Evolutionary conservation across 92 coral and sea anemone genomes (phyloP).

Genomic region (Desmophyllum pertusum): DNA sequence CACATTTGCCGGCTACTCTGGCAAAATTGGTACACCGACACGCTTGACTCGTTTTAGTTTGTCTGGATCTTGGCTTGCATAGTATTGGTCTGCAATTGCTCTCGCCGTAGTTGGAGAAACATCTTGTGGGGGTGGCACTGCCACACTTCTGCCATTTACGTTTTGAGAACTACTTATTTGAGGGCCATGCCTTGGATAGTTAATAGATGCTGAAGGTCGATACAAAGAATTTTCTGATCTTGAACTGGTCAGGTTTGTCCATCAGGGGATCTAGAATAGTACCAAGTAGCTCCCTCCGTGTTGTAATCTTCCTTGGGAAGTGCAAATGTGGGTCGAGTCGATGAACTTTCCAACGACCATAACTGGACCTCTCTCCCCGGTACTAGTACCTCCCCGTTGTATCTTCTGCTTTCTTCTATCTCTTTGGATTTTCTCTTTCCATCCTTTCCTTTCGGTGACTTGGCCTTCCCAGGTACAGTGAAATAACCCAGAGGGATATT

Average conservation of each 20-base stretch:
- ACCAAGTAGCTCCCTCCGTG: slow-evolving; percentile 44
- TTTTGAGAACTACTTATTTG: slow-evolving; percentile 9
- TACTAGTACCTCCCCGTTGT: slow-evolving; percentile 17
- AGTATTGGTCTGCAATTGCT: slow-evolving; percentile 11
- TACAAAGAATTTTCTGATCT: neutral
- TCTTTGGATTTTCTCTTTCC: neutral
- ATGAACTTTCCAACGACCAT: slow-evolving; percentile 22
- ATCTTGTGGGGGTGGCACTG: neutral
- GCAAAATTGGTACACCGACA: slow-evolving; percentile 48
- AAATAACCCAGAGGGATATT: slow-evolving; percentile 4
- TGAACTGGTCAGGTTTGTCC: slow-evolving; percentile 1
- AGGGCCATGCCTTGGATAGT: slow-evolving; percentile 33
- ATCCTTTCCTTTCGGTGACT: slow-evolving; percentile 13
- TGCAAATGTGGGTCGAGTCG: slow-evolving; percentile 18
- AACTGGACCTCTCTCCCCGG: slow-evolving; percentile 26
- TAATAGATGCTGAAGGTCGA: neutral
- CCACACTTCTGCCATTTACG: neutral
- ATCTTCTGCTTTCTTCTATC: neutral
- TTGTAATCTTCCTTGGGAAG: slow-evolving; percentile 40
- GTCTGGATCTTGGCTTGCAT: neutral
- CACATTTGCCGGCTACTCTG: slow-evolving; percentile 9
- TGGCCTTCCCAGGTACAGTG: slow-evolving; percentile 24
- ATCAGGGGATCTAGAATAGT: slow-evolving; percentile 21
- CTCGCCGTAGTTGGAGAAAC: slow-evolving; percentile 1
- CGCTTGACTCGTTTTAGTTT: slow-evolving; percentile 29